Percentiles rank a stretch among this genome's conserved stretches.
phyloP scores from a whole-genome alignment of 2,113 vertebrate genomes.

The Cariama cristata region DNA sequence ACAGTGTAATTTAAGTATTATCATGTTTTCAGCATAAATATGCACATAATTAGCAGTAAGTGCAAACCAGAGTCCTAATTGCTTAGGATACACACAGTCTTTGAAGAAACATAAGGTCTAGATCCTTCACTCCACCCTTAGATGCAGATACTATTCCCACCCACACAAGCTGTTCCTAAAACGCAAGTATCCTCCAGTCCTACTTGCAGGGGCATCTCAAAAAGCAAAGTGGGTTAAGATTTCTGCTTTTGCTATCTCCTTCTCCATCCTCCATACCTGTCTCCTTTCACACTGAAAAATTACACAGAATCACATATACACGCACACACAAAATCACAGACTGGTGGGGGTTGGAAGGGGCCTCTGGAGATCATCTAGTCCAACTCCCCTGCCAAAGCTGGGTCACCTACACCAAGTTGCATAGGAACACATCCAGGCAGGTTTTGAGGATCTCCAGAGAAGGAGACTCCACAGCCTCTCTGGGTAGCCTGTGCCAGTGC shows the following conservation, averaged over 20 bases:
- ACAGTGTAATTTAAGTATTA: not conserved
- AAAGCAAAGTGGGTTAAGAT: not conserved
- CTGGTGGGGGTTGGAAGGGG: too few relatives aligned
- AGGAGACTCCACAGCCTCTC: too few relatives aligned
- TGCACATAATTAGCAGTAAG: not conserved
- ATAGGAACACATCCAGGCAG: too few relatives aligned
- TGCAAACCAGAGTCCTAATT: not conserved
- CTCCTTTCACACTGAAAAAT: not conserved
- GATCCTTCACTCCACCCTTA: not conserved
- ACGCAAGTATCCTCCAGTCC: not conserved
- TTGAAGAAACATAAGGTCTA: not conserved
- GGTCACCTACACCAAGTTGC: too few relatives aligned
- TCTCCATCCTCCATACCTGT: not conserved
- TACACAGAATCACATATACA: too few relatives aligned
- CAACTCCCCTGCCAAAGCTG: too few relatives aligned
- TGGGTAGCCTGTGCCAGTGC: too few relatives aligned
- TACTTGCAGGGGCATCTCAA: not conserved
- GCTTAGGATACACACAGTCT: not conserved
- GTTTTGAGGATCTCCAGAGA: too few relatives aligned
- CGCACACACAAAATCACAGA: too few relatives aligned
- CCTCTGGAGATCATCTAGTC: too few relatives aligned
- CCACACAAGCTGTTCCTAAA: not conserved
- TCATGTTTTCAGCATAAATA: not conserved
- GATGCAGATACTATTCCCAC: not conserved
- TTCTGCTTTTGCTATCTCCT: not conserved